Base-by-base conservation (phyloP, 2,888 invertebrate species). In the Linnaemya tessellans region DNA sequence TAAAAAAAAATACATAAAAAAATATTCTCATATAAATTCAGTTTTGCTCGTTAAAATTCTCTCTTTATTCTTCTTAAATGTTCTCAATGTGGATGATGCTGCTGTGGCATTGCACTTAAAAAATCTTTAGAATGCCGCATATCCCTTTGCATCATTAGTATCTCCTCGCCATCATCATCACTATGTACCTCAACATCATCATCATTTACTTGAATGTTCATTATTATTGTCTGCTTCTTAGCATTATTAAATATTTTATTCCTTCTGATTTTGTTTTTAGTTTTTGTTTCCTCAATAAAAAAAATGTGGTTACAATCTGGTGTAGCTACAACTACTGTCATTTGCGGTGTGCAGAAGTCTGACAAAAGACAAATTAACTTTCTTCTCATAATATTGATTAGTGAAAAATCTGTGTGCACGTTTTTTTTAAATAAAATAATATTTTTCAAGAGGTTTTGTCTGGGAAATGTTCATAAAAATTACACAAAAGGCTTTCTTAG, bases 11-110 rank as follows among this genome's bases (percentile, higher is more conserved):
- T 11, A 46, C 13, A 18, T 18, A 30, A 46, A 18, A 68, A n/a
- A 75, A 43, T 43, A 15, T 70, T 79, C 79, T 71, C 70, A 43
- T 64, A 62, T 51, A 67, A 74, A 75, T 74, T 81, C 43, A 75
- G 62, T 62, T 65, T 56, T 51, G 60, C 62, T 68, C 60, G 62
- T 75, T 75, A 75, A 80, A 81, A 81, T 81, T 68, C 54, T 70
- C 62, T 54, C 56, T 43, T 51, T 65, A 73, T 80, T 43, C 54
- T 51, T 68, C 41, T 74, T 56, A 43, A 54, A 75, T 81, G 38
- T 75, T 75, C 74, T 70, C 68, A 38, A 68, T 62, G 74, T 43
- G 46, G 60, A 68, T 30, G 60, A 70, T 62, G 78, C 54, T 73
- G 64, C 56, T 54, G 65, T 18, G 43, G 15, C 10, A 51, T 49